phyloP scores from a whole-genome alignment of 92 coral and sea anemone species.

The Siderastrea radians region DNA sequence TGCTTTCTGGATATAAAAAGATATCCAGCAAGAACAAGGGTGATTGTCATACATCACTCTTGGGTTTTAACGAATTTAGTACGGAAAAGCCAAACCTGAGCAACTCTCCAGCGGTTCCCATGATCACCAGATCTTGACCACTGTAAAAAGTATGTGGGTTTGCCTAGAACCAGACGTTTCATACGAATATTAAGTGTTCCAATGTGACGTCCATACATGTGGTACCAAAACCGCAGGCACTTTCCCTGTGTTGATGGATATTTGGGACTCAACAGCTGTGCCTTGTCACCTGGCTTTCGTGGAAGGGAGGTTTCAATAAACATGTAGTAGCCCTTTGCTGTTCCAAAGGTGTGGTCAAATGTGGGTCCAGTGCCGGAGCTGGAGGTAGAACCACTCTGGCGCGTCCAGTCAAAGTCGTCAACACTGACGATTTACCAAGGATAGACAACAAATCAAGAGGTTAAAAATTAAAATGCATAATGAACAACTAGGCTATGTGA shows the following conservation, averaged over 20 bases:
- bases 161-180: conserved; percentile 74
- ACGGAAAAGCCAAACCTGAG: conserved; percentile 60
- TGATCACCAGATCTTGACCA: conserved; percentile 89
- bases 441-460: neutral
- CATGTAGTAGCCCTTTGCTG: conserved; percentile 90
- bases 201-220: conserved; percentile 86
- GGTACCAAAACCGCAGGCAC: conserved; percentile 95
- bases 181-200: conserved; percentile 86
- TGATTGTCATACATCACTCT: no score
- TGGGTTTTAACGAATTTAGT: no score
- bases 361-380: conserved; percentile 89
- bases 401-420: conserved; percentile 96
- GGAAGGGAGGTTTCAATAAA: conserved; percentile 81
- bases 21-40: no score
- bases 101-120: conserved; percentile 89
- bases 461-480: neutral
- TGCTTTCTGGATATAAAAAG: no score
- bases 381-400: conserved; percentile 84
- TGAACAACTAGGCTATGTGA: no score
- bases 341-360: conserved; percentile 91
- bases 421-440: neutral
- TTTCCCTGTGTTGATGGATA: conserved; percentile 80
- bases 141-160: conserved; percentile 82
- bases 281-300: conserved; percentile 77
- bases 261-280: conserved; percentile 85